Percentiles rank a stretch among this genome's conserved stretches.
phyloP scores from a whole-genome alignment of 35 echinoderm and acorn worm species.

The Patiria miniata region DNA sequence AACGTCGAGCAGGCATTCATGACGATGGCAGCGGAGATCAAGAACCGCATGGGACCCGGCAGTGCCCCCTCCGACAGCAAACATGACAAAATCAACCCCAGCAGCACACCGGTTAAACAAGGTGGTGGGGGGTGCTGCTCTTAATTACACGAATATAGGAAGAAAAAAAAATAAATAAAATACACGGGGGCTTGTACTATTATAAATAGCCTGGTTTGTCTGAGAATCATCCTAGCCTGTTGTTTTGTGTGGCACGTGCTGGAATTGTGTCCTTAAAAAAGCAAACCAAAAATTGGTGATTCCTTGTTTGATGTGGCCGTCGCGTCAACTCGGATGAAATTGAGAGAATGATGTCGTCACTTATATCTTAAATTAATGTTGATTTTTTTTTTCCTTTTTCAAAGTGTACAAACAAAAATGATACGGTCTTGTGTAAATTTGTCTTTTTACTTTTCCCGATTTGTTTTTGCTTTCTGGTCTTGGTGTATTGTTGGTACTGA shows the following conservation, averaged over 20 bases:
- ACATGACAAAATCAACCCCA: constrained; percentile 83
- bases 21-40: constrained; percentile 99
- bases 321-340: too few relatives aligned
- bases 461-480: too few relatives aligned
- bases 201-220: constrained; percentile 33
- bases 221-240: neutral
- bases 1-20: constrained; percentile 99
- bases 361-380: too few relatives aligned
- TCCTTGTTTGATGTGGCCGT: too few relatives aligned
- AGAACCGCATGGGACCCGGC: constrained; percentile 99
- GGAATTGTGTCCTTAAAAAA: constrained; percentile 20
- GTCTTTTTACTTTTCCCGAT: too few relatives aligned
- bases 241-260: constrained; percentile 19
- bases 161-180: too few relatives aligned
- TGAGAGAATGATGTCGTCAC: too few relatives aligned
- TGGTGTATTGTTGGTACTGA: too few relatives aligned
- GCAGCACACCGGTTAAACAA: constrained; percentile 85
- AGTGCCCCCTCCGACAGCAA: constrained; percentile 78
- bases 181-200: constrained; percentile 21
- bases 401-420: too few relatives aligned
- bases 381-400: too few relatives aligned
- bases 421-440: too few relatives aligned
- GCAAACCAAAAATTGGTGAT: neutral
- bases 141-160: constrained; percentile 9
- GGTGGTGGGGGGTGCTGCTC: constrained; percentile 88